Evolutionary conservation across 1,140 invertebrate species (phyloP).

Genomic region (Diachasmimorpha longicaudata): DNA sequence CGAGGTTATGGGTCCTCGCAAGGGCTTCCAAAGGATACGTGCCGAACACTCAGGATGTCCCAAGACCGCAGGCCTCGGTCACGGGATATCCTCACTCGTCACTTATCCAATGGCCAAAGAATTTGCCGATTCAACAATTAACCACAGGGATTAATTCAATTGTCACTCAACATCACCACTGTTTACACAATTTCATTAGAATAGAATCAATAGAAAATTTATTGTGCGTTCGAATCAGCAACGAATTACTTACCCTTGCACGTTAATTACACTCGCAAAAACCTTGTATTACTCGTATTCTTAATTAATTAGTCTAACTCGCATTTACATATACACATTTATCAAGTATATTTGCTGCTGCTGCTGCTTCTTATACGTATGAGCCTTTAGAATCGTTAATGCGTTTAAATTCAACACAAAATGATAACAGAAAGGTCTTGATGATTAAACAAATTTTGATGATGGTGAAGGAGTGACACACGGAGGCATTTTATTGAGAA

Average conservation of each 20-base stretch:
- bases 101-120: slow-evolving; percentile 20
- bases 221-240: slow-evolving; percentile 10
- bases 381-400: slow-evolving; percentile 46
- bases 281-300: slow-evolving; percentile 46
- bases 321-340: slow-evolving; percentile 20
- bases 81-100: slow-evolving; percentile 47
- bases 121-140: background rate
- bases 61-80: slow-evolving; percentile 61
- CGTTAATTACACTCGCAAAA: slow-evolving; percentile 28
- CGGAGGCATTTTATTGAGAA: slow-evolving; percentile 65
- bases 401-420: slow-evolving; percentile 6
- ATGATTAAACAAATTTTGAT: slow-evolving; percentile 4
- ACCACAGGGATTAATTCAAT: background rate
- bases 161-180: too few species aligned
- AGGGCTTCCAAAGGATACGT: slow-evolving; percentile 30
- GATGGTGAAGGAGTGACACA: slow-evolving; percentile 29
- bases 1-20: background rate
- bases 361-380: slow-evolving; percentile 54
- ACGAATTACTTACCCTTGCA: background rate
- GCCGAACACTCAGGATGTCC: slow-evolving; percentile 43
- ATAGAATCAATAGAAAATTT: background rate
- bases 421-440: slow-evolving; percentile 12
- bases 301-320: slow-evolving; percentile 17
- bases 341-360: slow-evolving; percentile 35
- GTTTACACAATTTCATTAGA: background rate